These are phyloP conservation scores for Pleuronectes platessa DNA, from an alignment of 2,113 vertebrate species.

Conservation along the genomic window DNA sequence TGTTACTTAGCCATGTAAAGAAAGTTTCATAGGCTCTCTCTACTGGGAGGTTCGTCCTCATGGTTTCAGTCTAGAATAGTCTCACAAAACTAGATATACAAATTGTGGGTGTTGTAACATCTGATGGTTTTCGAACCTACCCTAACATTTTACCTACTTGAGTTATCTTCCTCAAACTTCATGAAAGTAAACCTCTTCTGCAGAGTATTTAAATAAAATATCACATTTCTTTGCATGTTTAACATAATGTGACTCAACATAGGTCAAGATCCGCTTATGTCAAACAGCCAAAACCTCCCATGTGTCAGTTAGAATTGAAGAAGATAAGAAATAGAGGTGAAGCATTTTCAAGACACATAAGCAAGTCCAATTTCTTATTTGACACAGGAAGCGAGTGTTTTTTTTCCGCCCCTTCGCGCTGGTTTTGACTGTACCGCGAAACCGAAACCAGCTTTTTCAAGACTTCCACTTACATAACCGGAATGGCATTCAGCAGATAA, in stretches of 20 bases:
- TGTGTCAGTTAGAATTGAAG: neutral
- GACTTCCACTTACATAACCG: too few species aligned
- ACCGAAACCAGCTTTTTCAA: too few species aligned
- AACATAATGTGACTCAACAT: too few species aligned
- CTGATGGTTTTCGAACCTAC: too few species aligned
- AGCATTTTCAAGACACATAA: neutral
- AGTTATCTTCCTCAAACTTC: too few species aligned
- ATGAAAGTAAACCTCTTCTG: too few species aligned
- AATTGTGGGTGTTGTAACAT: neutral
- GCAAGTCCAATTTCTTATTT: neutral
- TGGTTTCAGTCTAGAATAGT: neutral
- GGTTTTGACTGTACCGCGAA: too few species aligned
- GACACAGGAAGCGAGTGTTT: too few species aligned
- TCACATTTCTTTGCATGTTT: neutral
- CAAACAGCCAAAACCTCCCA: neutral
- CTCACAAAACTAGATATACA: neutral
- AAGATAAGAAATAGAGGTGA: neutral
- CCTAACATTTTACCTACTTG: too few species aligned
- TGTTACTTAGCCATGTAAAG: constrained; percentile 41
- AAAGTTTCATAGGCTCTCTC: constrained; percentile 31
- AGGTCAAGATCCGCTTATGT: neutral
- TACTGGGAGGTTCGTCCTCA: neutral
- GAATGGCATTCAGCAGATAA: neutral
- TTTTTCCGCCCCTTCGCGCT: too few species aligned
- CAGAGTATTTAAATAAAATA: neutral